Conservation (phyloP, 1,140 invertebrate species). For the Scaptomyza pallida region DNA sequence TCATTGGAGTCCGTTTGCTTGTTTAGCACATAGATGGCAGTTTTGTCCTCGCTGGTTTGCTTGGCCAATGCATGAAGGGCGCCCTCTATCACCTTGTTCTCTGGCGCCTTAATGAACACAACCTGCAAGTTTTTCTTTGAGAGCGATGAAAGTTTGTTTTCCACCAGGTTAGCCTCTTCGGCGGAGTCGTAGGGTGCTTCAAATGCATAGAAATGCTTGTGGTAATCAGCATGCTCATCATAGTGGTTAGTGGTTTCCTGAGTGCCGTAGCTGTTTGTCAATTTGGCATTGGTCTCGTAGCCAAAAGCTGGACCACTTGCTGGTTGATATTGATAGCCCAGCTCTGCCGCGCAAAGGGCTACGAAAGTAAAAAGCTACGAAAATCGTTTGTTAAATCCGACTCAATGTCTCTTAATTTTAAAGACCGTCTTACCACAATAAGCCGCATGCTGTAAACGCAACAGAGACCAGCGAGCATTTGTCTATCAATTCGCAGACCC, state of each 20-base stretch:
- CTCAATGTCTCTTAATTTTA: not conserved
- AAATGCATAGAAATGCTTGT: conserved; percentile 77
- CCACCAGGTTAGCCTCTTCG: conserved; percentile 50
- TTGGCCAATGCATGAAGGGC: conserved; percentile 67
- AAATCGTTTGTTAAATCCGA: conserved; percentile 5
- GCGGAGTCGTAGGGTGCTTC: conserved; percentile 62
- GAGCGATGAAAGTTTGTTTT: conserved; percentile 42
- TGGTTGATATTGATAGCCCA: conserved; percentile 63
- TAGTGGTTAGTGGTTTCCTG: conserved; percentile 27
- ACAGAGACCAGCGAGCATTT: conserved; percentile 43
- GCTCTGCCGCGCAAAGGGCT: conserved; percentile 47
- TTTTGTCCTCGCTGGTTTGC: conserved; percentile 71
- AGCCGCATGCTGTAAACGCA: conserved; percentile 58
- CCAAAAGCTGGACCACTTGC: conserved; percentile 10
- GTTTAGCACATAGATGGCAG: conserved; percentile 78
- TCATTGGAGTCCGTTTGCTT: conserved; percentile 74
- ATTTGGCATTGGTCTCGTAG: conserved; percentile 4
- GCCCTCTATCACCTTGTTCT: conserved; percentile 69
- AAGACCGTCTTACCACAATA: conserved; percentile 53
- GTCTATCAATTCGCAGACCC: conserved; percentile 7
- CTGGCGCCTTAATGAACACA: conserved; percentile 77
- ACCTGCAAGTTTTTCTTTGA: conserved; percentile 74
- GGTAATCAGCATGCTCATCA: conserved; percentile 50
- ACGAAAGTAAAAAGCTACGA: conserved; percentile 48
- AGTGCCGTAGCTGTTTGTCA: not conserved